Conservation (phyloP, 2,113 vertebrate species). For the Corydoras maculifer region DNA sequence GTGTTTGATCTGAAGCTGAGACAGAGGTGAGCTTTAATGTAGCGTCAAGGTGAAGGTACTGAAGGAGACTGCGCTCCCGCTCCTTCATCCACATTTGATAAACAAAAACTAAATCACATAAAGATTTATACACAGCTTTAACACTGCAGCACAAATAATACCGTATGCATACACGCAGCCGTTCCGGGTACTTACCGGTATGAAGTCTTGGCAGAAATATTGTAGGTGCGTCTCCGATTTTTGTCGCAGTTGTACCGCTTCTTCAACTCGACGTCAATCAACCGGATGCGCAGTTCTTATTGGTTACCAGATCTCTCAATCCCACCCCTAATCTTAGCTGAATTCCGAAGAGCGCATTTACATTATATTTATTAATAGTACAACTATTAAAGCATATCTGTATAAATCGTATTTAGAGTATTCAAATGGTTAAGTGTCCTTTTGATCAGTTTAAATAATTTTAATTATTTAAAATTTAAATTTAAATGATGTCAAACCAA, state of each 20-base stretch:
- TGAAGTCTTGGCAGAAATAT: background rate
- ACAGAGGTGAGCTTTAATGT: background rate
- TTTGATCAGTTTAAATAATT: too few relatives aligned
- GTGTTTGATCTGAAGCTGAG: too few relatives aligned
- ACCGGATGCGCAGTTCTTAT: background rate
- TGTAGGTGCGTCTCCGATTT: background rate
- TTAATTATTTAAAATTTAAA: too few relatives aligned
- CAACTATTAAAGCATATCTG: too few relatives aligned
- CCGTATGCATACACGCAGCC: too few relatives aligned
- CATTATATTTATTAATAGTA: background rate
- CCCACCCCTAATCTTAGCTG: background rate
- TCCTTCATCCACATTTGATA: background rate
- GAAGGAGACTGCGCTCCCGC: background rate
- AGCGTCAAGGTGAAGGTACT: background rate
- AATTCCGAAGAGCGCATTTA: background rate
- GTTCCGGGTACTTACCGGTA: background rate
- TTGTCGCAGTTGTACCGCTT: background rate
- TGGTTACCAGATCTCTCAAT: background rate
- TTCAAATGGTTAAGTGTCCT: too few relatives aligned
- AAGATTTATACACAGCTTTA: too few relatives aligned
- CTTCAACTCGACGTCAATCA: background rate
- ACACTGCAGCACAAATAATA: too few relatives aligned
- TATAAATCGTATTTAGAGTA: too few relatives aligned
- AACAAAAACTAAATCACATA: too few relatives aligned
- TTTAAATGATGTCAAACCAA: too few relatives aligned